Evolutionary conservation across 1,140 invertebrate genomes (phyloP).

Genomic region (Euura lappo): DNA sequence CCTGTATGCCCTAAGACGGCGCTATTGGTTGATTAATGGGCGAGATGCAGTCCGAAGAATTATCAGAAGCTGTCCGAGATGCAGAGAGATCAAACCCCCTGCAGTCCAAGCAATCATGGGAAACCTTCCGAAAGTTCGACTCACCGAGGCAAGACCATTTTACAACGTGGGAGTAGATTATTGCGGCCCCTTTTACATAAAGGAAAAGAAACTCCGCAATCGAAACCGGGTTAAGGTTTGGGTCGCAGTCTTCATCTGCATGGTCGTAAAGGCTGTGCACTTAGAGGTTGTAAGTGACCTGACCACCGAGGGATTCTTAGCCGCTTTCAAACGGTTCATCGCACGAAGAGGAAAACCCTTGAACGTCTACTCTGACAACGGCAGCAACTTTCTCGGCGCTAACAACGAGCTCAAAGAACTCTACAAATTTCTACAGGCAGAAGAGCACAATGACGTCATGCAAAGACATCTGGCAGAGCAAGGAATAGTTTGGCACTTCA

Average conservation of each 20-base stretch:
- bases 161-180: conserved; percentile 20
- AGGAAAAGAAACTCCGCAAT: background rate
- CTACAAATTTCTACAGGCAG: background rate
- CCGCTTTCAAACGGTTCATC: background rate
- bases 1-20: conserved; percentile 20
- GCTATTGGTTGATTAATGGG: conserved; percentile 35
- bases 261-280: background rate
- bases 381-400: background rate
- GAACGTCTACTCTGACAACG: background rate
- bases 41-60: conserved; percentile 20
- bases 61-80: conserved; percentile 18
- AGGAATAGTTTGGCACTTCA: conserved; percentile 6
- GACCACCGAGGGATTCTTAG: background rate
- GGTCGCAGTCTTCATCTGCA: background rate
- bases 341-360: background rate
- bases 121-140: conserved; percentile 25
- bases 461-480: background rate
- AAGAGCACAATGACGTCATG: background rate
- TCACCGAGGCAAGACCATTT: conserved; percentile 21
- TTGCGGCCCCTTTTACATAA: too few species aligned
- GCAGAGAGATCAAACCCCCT: conserved; percentile 24
- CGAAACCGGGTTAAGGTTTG: background rate
- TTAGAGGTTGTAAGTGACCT: background rate
- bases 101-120: conserved; percentile 29
- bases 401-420: too few species aligned